Evolutionary conservation across 1,140 invertebrate species (phyloP).

Genomic region (Potamilus streckersoni): DNA sequence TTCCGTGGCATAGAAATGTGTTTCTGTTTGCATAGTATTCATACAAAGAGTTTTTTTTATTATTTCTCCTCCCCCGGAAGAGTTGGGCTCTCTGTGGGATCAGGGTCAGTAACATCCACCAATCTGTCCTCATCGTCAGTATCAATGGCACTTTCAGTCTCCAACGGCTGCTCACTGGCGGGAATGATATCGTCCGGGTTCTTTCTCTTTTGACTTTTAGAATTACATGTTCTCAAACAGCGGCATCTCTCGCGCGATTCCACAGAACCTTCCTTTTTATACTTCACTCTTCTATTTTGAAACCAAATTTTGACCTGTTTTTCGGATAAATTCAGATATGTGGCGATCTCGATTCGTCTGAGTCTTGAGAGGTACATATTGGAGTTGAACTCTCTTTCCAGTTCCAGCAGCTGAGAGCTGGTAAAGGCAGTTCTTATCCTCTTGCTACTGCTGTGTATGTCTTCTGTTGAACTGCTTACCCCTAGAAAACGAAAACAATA

Average conservation of each 20-base stretch:
- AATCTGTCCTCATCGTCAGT: conserved; percentile 19
- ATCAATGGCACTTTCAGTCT: conserved; percentile 14
- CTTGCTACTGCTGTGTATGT: conserved; percentile 63
- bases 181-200: neutral
- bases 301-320: conserved; percentile 97
- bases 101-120: conserved; percentile 11
- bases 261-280: conserved; percentile 80
- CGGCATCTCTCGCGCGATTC: conserved; percentile 69
- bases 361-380: conserved; percentile 74
- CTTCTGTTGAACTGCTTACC: conserved; percentile 59
- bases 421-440: conserved; percentile 74
- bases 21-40: no score
- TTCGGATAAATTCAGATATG: conserved; percentile 81
- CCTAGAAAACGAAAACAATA: conserved; percentile 35
- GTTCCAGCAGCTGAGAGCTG: conserved; percentile 72
- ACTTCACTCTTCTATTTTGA: conserved; percentile 88
- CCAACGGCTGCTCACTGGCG: neutral
- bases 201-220: conserved; percentile 12
- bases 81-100: no score
- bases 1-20: no score
- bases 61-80: no score
- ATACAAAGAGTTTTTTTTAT: no score
- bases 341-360: conserved; percentile 74
- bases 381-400: conserved; percentile 72
- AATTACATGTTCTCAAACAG: conserved; percentile 67